Conservation (phyloP, 2,113 vertebrate genomes). For the Gadus macrocephalus region DNA sequence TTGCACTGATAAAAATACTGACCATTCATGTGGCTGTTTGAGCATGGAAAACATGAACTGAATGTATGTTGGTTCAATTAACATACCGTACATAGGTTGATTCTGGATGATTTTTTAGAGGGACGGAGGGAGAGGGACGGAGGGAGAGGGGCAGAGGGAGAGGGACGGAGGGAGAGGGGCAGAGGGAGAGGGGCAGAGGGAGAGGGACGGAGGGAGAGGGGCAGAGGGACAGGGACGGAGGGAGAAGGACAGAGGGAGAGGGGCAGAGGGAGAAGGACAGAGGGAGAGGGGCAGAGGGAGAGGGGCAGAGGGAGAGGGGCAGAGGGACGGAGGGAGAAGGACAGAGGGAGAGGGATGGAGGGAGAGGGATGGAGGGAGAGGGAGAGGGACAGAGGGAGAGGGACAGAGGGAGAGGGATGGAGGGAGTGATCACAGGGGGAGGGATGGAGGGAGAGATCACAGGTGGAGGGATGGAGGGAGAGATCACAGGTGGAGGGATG, state of each 20-base stretch:
- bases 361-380: not conserved
- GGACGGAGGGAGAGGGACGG: conserved; percentile 1
- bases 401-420: not conserved
- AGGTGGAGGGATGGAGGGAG: not conserved
- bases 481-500: not conserved
- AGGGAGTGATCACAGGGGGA: conserved; percentile 9
- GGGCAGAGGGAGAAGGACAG: not conserved
- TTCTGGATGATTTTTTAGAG: too few relatives aligned
- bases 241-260: not conserved
- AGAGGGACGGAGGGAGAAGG: conserved; percentile 9
- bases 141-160: not conserved
- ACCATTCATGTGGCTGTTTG: too few relatives aligned
- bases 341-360: not conserved
- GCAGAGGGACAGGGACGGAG: not conserved
- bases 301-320: conserved; percentile 30
- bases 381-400: not conserved
- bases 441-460: conserved; percentile 17
- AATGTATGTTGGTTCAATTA: too few relatives aligned
- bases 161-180: not conserved
- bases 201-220: conserved; percentile 28
- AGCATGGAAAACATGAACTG: too few relatives aligned
- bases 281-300: not conserved
- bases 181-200: not conserved
- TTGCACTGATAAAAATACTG: too few relatives aligned
- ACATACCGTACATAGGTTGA: too few relatives aligned